Evolutionary conservation across 1,140 invertebrate species (phyloP), one percentile per base, ranked within the genome.

Genomic region (Papilio glaucus): DNA sequence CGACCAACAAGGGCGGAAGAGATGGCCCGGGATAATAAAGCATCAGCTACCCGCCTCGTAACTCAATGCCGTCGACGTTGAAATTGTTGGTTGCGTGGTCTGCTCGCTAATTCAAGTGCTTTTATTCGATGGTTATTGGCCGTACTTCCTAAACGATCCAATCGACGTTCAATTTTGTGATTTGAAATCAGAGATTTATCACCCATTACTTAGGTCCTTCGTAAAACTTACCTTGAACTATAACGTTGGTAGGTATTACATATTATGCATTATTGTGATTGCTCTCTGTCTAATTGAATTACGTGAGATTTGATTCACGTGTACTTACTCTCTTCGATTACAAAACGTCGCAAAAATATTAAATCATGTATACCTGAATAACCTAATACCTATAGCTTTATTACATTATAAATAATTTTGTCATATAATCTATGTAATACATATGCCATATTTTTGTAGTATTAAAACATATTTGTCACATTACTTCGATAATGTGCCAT

Each of bases 1-100:
- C 75, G 82, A 77, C 81, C 85, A 85, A 92, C 88, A 87, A 87
- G 86, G 83, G 88, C 88, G 88, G 89, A 90, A 90, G 90, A 90
- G 86, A 89, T 89, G 85, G 79, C 82, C 82, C 80, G 75, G 75
- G 90, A 92, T 92, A 88, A 90, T 90, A 90, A 92, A 89, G 82
- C 86, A 88, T 90, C 88, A 86, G 78, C 68, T 79, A 71, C 77
- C 74, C 79, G 79, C 81, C 72, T 85, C 83, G 86, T 90, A 90
- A 89, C 84, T 91, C 87, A 87, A 85, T 83, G 84, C 76, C 74
- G 85, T 73, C 77, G 89, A 90, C 84, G 82, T 84, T 80, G 79
- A 89, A 89, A 90, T 90, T 90, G 86, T 88, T 84, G 80, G 80
- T 85, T 85, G 78, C 81, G 79, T 78, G 63, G 77, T 77, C 70